These are phyloP conservation scores for Pelodiscus sinensis DNA, from an alignment of 2,113 vertebrate genomes.

Conservation along the genomic window DNA sequence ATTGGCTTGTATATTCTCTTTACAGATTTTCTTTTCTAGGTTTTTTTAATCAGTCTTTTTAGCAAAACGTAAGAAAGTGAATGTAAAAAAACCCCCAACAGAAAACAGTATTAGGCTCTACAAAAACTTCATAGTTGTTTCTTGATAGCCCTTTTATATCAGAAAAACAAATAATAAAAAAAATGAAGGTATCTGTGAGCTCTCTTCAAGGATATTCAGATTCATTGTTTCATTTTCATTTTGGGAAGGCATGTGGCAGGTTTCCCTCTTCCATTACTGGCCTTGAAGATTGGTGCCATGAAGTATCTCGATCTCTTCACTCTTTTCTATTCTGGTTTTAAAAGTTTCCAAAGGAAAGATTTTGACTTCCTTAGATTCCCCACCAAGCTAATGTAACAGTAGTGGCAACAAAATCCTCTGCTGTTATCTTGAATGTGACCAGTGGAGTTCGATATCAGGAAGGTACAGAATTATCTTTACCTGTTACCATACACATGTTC, in stretches of 20 bases:
- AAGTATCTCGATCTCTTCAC: conserved; percentile 11
- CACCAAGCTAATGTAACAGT: not conserved
- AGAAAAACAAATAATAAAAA: conserved; percentile 49
- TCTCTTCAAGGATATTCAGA: conserved; percentile 39
- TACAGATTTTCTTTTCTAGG: conserved; percentile 52
- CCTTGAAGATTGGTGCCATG: not conserved
- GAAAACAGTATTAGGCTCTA: conserved; percentile 65
- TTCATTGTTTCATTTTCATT: not conserved
- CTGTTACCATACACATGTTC: not conserved
- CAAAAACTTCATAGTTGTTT: conserved; percentile 47
- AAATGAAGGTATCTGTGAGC: conserved; percentile 3
- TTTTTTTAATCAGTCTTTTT: conserved; percentile 63
- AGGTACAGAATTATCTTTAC: conserved; percentile 8
- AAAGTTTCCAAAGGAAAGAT: not conserved
- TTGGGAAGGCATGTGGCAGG: conserved; percentile 14
- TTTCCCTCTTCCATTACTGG: conserved; percentile 48
- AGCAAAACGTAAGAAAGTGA: conserved; percentile 72
- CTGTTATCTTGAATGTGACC: conserved; percentile 16
- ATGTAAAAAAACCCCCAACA: conserved; percentile 36
- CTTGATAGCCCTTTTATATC: conserved; percentile 30
- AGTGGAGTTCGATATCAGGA: conserved; percentile 7
- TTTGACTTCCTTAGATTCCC: not conserved
- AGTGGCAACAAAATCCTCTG: conserved; percentile 10
- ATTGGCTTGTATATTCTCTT: conserved; percentile 77
- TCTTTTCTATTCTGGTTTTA: conserved; percentile 20